Conservation (phyloP, 2,888 invertebrate species). For the Brachyopa scutellaris region DNA sequence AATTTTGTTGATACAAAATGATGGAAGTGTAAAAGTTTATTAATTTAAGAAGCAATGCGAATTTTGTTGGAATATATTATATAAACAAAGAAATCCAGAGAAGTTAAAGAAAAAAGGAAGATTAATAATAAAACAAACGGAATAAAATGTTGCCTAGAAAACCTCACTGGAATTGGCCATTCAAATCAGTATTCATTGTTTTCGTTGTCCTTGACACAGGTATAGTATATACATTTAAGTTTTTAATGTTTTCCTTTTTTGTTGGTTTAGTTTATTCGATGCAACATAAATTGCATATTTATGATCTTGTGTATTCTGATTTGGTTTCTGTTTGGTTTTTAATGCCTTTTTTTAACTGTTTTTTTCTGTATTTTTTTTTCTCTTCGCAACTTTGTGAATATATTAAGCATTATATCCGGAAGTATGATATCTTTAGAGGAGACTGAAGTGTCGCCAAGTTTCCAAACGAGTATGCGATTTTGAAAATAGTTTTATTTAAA, state of each 20-base stretch:
- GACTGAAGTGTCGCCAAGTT: conserved; percentile 3
- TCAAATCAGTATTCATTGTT: conserved; percentile 61
- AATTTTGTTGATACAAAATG: conserved; percentile 4
- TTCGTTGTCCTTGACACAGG: conserved; percentile 70
- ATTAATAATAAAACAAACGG: not conserved
- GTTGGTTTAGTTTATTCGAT: conserved; percentile 4
- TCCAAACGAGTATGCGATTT: not conserved
- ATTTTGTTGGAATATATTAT: not conserved
- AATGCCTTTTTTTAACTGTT: not conserved
- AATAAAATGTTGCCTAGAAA: conserved; percentile 47
- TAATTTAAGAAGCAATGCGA: conserved; percentile 25
- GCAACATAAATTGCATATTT: conserved; percentile 60
- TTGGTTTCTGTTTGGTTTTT: conserved; percentile 15
- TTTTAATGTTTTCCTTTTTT: conserved; percentile 2
- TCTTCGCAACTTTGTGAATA: conserved; percentile 51
- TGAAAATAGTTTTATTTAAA: not conserved
- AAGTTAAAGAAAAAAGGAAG: conserved; percentile 9
- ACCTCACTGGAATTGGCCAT: conserved; percentile 44
- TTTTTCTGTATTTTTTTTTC: not conserved
- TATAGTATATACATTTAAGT: conserved; percentile 10
- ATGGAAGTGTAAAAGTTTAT: conserved; percentile 21
- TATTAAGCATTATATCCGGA: conserved; percentile 57
- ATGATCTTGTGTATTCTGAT: conserved; percentile 39
- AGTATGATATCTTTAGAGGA: conserved; percentile 19
- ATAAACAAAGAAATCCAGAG: conserved; percentile 26